These are phyloP conservation scores for Penaeus monodon DNA, from an alignment of 2,888 invertebrate species.

Conservation along the genomic window DNA sequence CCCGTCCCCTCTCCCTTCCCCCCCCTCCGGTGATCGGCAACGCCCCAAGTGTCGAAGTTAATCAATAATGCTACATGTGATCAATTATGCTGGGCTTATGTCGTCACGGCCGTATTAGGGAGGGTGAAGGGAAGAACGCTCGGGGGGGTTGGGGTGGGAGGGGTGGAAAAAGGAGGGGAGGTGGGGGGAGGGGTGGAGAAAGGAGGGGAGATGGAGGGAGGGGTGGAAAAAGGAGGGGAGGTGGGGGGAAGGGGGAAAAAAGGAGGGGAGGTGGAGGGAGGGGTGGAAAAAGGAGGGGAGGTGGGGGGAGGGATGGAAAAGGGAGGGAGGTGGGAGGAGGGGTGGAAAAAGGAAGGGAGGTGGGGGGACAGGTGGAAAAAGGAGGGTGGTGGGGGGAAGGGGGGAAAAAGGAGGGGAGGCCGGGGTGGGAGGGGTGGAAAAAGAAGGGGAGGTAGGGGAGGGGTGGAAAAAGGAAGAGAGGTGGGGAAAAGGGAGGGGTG, in stretches of 20 bases:
- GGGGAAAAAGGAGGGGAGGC: no score
- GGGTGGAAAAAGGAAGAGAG: no score
- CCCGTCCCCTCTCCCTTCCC: background rate
- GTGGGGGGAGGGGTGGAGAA: background rate
- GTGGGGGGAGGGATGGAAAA: no score
- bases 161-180: background rate
- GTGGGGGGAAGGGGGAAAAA: background rate
- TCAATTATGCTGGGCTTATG: conserved; percentile 10
- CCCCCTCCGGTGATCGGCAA: background rate
- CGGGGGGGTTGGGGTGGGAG: background rate
- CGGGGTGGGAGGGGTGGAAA: no score
- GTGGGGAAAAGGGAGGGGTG: no score
- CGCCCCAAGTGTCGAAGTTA: background rate
- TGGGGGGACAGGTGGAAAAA: no score
- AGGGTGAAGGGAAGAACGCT: background rate
- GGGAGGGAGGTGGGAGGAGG: no score
- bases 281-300: no score
- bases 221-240: background rate
- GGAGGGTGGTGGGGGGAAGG: no score
- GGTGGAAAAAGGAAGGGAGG: no score
- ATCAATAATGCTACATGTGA: conserved; percentile 12
- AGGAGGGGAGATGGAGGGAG: background rate
- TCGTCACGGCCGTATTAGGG: conserved; percentile 6
- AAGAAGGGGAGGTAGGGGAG: no score
- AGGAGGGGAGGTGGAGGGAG: no score